Percentiles rank a stretch among this genome's conserved stretches.
Evolutionary conservation across 2,113 vertebrate species (phyloP).

Genomic region (Stercorarius parasiticus): DNA sequence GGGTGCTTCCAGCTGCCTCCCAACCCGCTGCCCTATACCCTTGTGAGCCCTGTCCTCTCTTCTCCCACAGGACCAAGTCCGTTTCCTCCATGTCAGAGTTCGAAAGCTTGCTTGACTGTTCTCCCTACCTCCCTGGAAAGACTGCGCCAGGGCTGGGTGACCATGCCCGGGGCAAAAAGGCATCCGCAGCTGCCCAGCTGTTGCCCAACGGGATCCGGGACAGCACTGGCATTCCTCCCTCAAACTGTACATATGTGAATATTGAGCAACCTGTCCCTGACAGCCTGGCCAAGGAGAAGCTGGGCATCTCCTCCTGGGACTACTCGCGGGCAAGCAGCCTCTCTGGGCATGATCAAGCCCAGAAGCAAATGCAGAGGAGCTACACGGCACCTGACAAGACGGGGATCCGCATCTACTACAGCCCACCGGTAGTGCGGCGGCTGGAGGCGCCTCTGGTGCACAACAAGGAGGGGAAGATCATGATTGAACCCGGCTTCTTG

Average conservation of each 20-base stretch:
- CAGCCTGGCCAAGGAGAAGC: constrained; percentile 80
- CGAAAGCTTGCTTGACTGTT: constrained; percentile 82
- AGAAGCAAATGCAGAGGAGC: constrained; percentile 89
- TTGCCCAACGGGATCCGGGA: constrained; percentile 68
- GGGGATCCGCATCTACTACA: constrained; percentile 96
- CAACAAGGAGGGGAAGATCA: constrained; percentile 79
- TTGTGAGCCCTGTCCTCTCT: neutral
- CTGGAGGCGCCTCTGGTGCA: constrained; percentile 76
- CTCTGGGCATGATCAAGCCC: constrained; percentile 69
- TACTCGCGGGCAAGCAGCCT: constrained; percentile 74
- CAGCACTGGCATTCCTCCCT: constrained; percentile 72
- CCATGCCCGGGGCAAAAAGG: constrained; percentile 68
- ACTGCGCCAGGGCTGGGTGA: constrained; percentile 35
- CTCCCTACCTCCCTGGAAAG: constrained; percentile 78
- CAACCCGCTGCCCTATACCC: accelerated
- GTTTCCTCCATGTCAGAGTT: constrained; percentile 83
- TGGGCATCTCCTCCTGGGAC: constrained; percentile 83
- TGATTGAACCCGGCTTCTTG: constrained; percentile 81
- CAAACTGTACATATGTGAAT: constrained; percentile 77
- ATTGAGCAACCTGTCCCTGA: constrained; percentile 58
- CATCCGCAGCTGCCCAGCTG: constrained; percentile 24
- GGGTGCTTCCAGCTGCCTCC: neutral
- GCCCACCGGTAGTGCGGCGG: constrained; percentile 87
- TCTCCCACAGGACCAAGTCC: constrained; percentile 83
- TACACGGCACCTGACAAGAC: constrained; percentile 94